Conservation (phyloP, 2,888 invertebrate genomes). For the Ophonus ardosiacus region DNA sequence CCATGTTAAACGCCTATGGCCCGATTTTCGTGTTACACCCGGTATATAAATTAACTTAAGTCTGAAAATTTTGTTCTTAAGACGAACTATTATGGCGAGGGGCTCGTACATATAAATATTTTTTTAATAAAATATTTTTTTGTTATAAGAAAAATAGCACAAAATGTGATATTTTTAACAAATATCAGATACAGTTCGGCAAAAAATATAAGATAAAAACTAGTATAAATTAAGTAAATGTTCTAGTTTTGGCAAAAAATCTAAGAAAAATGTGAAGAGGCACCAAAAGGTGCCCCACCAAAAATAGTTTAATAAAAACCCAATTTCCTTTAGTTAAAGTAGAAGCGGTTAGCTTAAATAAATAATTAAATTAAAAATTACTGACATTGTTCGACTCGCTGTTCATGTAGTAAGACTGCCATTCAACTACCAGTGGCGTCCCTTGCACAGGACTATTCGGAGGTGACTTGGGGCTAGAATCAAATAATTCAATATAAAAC, state of each 20-base stretch:
- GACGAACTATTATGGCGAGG: too few relatives aligned
- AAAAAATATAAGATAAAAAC: background rate
- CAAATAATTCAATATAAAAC: conserved; percentile 57
- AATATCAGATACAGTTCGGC: background rate
- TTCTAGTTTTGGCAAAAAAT: conserved; percentile 58
- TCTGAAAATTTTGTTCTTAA: too few relatives aligned
- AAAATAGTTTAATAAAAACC: conserved; percentile 3
- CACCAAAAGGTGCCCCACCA: conserved; percentile 61
- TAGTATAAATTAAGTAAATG: background rate
- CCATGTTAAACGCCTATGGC: too few relatives aligned
- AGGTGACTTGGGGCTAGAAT: conserved; percentile 90
- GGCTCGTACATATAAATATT: too few relatives aligned
- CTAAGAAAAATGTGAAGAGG: background rate
- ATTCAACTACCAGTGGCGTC: conserved; percentile 74
- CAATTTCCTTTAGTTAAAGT: background rate
- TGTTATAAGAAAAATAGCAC: too few relatives aligned
- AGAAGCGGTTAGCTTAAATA: conserved; percentile 7
- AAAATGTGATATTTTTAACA: background rate
- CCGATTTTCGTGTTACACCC: too few relatives aligned
- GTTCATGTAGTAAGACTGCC: conserved; percentile 75
- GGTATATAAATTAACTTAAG: too few relatives aligned
- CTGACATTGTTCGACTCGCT: conserved; percentile 73
- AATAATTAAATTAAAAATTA: conserved; percentile 48
- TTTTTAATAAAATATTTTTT: too few relatives aligned
- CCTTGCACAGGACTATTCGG: conserved; percentile 91